phyloP scores from a whole-genome alignment of 1,140 invertebrate genomes.

The Brachionus paranguensis region DNA sequence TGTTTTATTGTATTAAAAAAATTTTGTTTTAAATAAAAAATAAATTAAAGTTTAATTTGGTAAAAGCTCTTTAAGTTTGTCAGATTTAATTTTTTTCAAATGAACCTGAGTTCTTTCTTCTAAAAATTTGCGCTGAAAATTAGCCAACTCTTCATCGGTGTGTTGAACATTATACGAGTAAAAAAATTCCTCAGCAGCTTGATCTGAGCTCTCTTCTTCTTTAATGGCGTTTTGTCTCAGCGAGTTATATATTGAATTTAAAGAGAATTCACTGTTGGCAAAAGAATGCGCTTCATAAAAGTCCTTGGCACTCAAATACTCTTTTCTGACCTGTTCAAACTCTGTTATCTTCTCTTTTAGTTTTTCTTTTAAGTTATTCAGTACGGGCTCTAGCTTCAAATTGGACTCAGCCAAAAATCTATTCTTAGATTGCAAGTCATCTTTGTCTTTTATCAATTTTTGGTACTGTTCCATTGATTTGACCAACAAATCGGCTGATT shows the following conservation, averaged over 20 bases:
- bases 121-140: not conserved
- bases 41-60: constrained; percentile 3
- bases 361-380: not conserved
- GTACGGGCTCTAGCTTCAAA: not conserved
- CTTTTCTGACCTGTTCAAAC: not conserved
- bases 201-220: constrained; percentile 14
- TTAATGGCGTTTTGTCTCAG: not conserved
- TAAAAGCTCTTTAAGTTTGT: constrained; percentile 20
- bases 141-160: constrained; percentile 23
- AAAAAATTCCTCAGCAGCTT: not conserved
- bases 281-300: not conserved
- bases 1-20: not conserved
- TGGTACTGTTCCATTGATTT: constrained; percentile 34
- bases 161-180: constrained; percentile 17
- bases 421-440: not conserved
- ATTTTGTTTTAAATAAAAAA: not conserved
- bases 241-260: constrained; percentile 7
- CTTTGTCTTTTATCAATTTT: not conserved
- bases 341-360: not conserved
- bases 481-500: not conserved
- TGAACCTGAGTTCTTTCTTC: constrained; percentile 25
- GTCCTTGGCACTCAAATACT: not conserved
- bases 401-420: constrained; percentile 29
- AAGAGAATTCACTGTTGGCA: not conserved
- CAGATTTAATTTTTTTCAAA: constrained; percentile 32